Conservation (phyloP, 2,888 invertebrate genomes). For the Ephialtes manifestator region DNA sequence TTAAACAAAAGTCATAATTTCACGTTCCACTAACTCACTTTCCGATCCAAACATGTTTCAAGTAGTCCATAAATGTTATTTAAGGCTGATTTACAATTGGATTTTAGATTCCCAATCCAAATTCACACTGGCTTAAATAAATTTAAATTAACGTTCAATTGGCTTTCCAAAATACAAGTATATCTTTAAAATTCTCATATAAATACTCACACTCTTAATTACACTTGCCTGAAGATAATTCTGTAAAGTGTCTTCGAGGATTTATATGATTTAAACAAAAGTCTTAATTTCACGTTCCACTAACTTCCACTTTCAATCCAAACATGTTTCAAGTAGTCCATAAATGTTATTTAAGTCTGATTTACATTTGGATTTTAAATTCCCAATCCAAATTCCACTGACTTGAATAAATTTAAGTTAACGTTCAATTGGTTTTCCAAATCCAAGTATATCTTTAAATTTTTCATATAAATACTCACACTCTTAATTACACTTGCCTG, state of each 20-base stretch:
- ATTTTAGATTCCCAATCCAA: too few species aligned
- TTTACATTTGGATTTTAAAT: not conserved
- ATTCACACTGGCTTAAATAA: too few species aligned
- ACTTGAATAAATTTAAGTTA: not conserved
- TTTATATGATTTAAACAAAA: too few species aligned
- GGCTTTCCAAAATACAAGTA: not conserved
- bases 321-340: too few species aligned
- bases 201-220: not conserved
- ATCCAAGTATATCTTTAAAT: too few species aligned
- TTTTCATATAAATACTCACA: too few species aligned
- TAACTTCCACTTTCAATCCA: too few species aligned
- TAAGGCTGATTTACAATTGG: too few species aligned
- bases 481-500: too few species aligned
- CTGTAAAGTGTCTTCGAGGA: not conserved
- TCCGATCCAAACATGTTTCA: not conserved
- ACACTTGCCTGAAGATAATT: not conserved
- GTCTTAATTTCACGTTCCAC: too few species aligned
- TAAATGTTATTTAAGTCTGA: not conserved
- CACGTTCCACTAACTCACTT: too few species aligned
- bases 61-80: not conserved
- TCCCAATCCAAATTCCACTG: not conserved
- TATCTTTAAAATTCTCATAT: not conserved
- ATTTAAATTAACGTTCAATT: not conserved
- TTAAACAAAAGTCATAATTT: too few species aligned
- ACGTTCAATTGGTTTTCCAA: not conserved